Evolutionary conservation across 2,888 invertebrate genomes (phyloP).

Genomic region (Amphimallon solstitiale): DNA sequence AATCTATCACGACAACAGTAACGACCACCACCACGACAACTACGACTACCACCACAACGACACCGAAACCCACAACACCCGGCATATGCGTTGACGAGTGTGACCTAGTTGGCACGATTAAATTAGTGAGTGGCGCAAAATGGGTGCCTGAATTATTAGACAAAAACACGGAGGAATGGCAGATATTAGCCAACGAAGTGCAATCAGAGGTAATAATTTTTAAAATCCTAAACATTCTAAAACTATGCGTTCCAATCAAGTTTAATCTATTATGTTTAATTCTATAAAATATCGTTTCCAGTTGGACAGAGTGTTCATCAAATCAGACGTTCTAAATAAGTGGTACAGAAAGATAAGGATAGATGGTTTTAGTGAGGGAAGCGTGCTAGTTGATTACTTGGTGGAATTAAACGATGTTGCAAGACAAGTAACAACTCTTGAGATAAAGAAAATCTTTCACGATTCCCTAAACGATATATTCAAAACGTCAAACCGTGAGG

Average conservation of each 20-base stretch:
- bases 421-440: constrained; percentile 74
- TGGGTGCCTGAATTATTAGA: constrained; percentile 90
- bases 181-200: constrained; percentile 81
- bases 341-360: constrained; percentile 89
- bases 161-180: constrained; percentile 88
- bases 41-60: constrained; percentile 78
- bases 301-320: constrained; percentile 85
- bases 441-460: constrained; percentile 77
- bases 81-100: constrained; percentile 82
- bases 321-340: constrained; percentile 76
- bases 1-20: constrained; percentile 61
- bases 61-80: constrained; percentile 77
- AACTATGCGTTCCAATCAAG: background rate
- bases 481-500: constrained; percentile 57
- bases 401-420: constrained; percentile 83
- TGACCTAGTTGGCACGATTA: constrained; percentile 87
- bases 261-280: too few relatives aligned
- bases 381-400: constrained; percentile 88
- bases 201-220: constrained; percentile 75
- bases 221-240: background rate
- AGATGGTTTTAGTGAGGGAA: constrained; percentile 88
- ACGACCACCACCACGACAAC: constrained; percentile 75
- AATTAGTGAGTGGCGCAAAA: constrained; percentile 81
- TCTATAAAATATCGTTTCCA: too few relatives aligned
- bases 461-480: constrained; percentile 66